phyloP scores from a whole-genome alignment of 2,113 vertebrate species.

The rabbit (Oryctolagus cuniculus) region DNA sequence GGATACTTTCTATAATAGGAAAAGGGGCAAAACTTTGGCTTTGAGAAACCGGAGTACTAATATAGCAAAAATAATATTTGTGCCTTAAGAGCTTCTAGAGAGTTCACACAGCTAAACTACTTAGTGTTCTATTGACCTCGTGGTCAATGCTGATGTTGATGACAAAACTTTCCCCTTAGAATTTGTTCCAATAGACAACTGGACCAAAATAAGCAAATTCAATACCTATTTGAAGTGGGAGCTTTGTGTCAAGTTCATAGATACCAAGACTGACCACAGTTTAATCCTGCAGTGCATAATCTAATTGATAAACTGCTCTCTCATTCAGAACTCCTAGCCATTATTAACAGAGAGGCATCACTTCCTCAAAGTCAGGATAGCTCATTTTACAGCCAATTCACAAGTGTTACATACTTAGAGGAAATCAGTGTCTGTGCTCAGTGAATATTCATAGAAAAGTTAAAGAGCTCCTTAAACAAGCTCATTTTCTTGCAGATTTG shows the following conservation, averaged over 20 bases:
- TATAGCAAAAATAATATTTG: background rate
- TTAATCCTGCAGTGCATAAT: background rate
- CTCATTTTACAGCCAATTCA: background rate
- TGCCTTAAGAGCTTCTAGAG: background rate
- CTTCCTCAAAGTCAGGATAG: background rate
- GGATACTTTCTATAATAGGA: background rate
- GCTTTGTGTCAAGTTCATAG: constrained; percentile 15
- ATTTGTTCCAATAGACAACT: background rate
- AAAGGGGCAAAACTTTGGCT: background rate
- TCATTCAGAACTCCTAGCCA: background rate
- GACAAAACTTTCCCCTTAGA: background rate
- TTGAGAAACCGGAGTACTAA: constrained; percentile 13
- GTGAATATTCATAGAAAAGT: constrained; percentile 62
- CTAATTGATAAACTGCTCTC: background rate
- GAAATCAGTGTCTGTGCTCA: constrained; percentile 5
- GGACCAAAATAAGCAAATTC: constrained; percentile 1
- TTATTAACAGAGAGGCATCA: background rate
- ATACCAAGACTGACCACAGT: background rate
- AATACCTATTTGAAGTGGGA: background rate
- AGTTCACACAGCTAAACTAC: background rate
- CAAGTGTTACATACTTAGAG: background rate
- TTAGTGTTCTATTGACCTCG: background rate
- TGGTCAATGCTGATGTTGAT: background rate
- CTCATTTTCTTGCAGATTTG: constrained; percentile 56
- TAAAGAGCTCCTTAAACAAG: constrained; percentile 48